Evolutionary conservation across 2,113 vertebrate genomes (phyloP).

Genomic region (Macheiramphus alcinus): DNA sequence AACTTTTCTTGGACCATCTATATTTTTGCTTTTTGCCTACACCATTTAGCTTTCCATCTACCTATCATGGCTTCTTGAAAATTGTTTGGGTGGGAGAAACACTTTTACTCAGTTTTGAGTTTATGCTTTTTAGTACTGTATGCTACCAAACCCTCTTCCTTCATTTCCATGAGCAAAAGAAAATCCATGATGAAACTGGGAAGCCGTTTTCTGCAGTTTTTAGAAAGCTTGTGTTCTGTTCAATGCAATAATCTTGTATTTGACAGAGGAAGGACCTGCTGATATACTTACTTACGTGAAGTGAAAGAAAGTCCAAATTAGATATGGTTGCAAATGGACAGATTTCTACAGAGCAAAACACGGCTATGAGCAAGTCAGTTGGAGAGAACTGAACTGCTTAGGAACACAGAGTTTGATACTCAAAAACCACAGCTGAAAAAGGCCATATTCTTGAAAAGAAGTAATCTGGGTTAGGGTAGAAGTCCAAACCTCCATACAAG

Average conservation of each 20-base stretch:
- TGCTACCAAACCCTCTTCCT: not conserved
- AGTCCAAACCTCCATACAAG: not conserved
- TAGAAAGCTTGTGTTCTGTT: not conserved
- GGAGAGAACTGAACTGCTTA: not conserved
- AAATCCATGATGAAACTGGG: slow-evolving; percentile 23
- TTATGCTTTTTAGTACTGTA: not conserved
- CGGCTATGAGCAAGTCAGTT: not conserved
- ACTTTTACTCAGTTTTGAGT: not conserved
- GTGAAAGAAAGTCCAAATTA: not conserved
- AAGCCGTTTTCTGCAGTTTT: slow-evolving; percentile 14
- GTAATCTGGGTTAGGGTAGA: not conserved
- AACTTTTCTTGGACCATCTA: not conserved
- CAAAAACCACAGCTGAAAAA: not conserved
- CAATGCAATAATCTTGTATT: not conserved
- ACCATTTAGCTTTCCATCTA: not conserved
- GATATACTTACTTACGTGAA: not conserved
- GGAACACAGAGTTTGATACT: not conserved
- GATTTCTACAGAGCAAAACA: not conserved
- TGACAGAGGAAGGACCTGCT: not conserved
- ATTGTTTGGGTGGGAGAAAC: not conserved
- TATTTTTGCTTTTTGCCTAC: not conserved
- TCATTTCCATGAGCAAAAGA: slow-evolving; percentile 20
- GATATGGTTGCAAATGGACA: not conserved
- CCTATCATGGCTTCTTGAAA: not conserved
- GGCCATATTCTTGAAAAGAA: slow-evolving; percentile 5